Evolutionary conservation across 2,797 vertebrate genomes (phyloP).

Genomic region (Neosilurus hyrtlii): DNA sequence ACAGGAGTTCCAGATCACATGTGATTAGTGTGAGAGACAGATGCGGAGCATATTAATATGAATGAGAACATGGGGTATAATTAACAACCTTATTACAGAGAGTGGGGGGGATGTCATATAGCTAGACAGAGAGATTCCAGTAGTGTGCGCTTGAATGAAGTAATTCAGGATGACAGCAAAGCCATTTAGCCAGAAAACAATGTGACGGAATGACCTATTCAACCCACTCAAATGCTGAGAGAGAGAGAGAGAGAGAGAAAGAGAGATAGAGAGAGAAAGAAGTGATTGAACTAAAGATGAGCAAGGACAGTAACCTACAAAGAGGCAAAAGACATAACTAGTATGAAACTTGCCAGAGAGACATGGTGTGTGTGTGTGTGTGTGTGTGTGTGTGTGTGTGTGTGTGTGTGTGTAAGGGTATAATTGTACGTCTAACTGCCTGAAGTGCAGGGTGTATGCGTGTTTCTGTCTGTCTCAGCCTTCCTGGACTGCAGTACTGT

Average conservation of each 20-base stretch:
- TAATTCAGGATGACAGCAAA: slow-evolving; percentile 50
- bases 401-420: slow-evolving; percentile 4
- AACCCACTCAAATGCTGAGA: slow-evolving; percentile 32
- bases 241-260: slow-evolving; percentile 12
- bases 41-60: slow-evolving; percentile 27
- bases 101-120: neutral
- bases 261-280: neutral
- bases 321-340: slow-evolving; percentile 38
- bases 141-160: slow-evolving; percentile 39
- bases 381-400: neutral
- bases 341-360: slow-evolving; percentile 26
- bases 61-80: slow-evolving; percentile 43
- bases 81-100: slow-evolving; percentile 48
- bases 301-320: slow-evolving; percentile 34
- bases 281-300: slow-evolving; percentile 20
- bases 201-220: slow-evolving; percentile 44
- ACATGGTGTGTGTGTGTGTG: neutral
- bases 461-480: slow-evolving; percentile 20
- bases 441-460: slow-evolving; percentile 27
- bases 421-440: slow-evolving; percentile 21
- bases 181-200: slow-evolving; percentile 50
- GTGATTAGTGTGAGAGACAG: slow-evolving; percentile 31
- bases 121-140: neutral
- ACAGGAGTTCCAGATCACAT: slow-evolving; percentile 21
- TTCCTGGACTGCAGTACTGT: slow-evolving; percentile 33